Percentiles rank a stretch among this genome's conserved stretches.
phyloP scores from a whole-genome alignment of 2,113 vertebrate species.

The Sapayoa aenigma region DNA sequence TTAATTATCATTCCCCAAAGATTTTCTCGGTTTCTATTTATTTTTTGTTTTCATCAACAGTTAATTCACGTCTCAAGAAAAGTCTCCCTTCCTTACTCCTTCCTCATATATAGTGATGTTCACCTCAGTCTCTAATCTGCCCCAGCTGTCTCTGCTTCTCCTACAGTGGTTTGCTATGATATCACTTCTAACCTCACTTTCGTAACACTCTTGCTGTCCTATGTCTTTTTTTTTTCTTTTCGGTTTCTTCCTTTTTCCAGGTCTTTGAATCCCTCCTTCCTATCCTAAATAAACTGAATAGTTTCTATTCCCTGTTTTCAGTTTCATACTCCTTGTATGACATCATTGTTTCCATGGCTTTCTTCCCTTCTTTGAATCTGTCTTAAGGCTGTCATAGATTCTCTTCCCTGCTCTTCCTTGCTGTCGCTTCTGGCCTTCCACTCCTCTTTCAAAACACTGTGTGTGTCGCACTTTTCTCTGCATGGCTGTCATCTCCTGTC shows the following conservation, averaged over 20 bases:
- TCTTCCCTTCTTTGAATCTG: not conserved
- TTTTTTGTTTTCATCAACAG: not conserved
- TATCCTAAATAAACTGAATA: not conserved
- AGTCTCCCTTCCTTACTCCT: not conserved
- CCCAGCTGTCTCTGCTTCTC: not conserved
- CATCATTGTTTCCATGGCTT: not conserved
- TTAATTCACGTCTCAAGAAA: not conserved
- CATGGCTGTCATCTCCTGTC: not conserved
- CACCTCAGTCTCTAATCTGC: not conserved
- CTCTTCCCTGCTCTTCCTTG: not conserved
- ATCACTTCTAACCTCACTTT: not conserved
- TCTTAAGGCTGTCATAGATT: not conserved
- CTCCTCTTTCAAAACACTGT: not conserved
- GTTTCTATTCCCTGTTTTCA: not conserved
- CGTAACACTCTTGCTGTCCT: not conserved
- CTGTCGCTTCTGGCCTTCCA: not conserved
- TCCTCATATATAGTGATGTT: not conserved
- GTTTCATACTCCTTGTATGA: not conserved
- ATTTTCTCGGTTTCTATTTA: not conserved
- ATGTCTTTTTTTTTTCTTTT: not conserved
- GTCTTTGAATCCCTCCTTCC: not conserved
- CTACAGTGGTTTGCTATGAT: not conserved
- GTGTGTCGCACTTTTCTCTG: not conserved
- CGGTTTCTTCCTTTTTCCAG: not conserved
- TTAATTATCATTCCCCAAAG: not conserved